Percentiles rank a stretch among this genome's conserved stretches.
Conservation (phyloP, 2,888 invertebrate species). For the Tupiocoris notatus region DNA sequence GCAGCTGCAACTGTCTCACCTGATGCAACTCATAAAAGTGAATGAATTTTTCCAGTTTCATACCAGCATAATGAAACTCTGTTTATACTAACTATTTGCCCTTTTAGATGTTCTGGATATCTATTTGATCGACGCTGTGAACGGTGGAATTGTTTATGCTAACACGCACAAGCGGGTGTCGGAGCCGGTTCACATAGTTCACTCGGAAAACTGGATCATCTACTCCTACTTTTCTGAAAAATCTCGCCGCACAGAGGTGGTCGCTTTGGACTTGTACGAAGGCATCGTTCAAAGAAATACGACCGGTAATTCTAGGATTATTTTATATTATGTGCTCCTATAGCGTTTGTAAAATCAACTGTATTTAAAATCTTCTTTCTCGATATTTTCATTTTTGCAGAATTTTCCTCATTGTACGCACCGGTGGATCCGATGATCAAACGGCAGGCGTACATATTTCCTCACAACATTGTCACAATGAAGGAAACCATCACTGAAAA, state of each 20-base stretch:
- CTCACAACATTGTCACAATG: conserved; percentile 74
- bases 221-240: conserved; percentile 94
- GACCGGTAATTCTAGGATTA: conserved; percentile 58
- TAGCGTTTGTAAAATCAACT: too few species aligned
- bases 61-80: background rate
- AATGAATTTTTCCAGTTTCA: too few species aligned
- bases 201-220: conserved; percentile 95
- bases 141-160: conserved; percentile 81
- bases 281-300: conserved; percentile 82
- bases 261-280: conserved; percentile 92
- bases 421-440: conserved; percentile 72
- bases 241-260: conserved; percentile 86
- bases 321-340: too few species aligned
- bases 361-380: too few species aligned
- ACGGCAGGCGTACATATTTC: conserved; percentile 85
- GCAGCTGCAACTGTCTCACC: conserved; percentile 77
- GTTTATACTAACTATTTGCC: too few species aligned
- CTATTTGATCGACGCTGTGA: conserved; percentile 86
- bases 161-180: conserved; percentile 80
- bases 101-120: conserved; percentile 76
- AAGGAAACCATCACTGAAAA: conserved; percentile 88
- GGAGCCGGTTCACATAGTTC: conserved; percentile 82
- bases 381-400: too few species aligned
- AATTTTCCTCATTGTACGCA: conserved; percentile 82
- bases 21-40: conserved; percentile 74